phyloP scores from a whole-genome alignment of 1,140 invertebrate species.

The Wiebesia pumilae region DNA sequence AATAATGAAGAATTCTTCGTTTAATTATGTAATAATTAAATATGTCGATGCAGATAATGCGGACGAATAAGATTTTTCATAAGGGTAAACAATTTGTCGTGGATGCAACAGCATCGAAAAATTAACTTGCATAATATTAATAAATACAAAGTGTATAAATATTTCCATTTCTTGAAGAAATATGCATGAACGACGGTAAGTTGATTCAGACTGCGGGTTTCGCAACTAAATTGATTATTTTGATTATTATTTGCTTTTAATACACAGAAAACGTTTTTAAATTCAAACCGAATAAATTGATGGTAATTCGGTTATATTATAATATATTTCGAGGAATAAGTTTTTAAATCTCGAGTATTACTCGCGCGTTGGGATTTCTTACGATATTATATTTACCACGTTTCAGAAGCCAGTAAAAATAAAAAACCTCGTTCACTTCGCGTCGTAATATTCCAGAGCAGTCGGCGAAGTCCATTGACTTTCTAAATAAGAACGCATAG shows the following conservation, averaged over 20 bases:
- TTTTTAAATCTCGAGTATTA: constrained; percentile 20
- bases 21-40: no score
- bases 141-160: neutral
- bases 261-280: neutral
- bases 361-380: neutral
- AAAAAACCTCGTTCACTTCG: neutral
- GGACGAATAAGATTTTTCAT: no score
- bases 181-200: neutral
- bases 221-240: neutral
- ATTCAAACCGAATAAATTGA: constrained; percentile 16
- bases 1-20: no score
- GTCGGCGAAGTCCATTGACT: constrained; percentile 12
- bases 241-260: neutral
- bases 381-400: constrained; percentile 14
- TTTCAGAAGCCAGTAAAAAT: constrained; percentile 16
- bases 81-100: no score
- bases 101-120: no score
- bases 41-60: no score
- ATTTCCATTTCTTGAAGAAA: neutral
- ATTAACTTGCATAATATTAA: neutral
- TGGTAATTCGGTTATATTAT: neutral
- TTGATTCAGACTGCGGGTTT: neutral
- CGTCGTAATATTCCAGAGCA: constrained; percentile 15
- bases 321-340: constrained; percentile 16
- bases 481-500: constrained; percentile 38